Conservation (phyloP, 2,797 vertebrate genomes). For the Catharus ustulatus region DNA sequence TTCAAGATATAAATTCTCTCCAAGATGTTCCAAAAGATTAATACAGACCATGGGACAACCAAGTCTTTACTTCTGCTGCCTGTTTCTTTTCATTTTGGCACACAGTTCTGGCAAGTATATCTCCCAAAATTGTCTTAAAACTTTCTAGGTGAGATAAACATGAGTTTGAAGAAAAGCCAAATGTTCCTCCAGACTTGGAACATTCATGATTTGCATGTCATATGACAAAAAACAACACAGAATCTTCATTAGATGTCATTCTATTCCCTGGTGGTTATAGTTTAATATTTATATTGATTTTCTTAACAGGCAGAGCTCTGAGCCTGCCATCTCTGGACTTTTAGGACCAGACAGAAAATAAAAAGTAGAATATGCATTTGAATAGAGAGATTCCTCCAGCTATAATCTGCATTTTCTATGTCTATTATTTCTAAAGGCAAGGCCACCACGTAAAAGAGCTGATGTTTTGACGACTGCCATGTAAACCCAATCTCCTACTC, state of each 20-base stretch:
- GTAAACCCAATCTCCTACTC: neutral
- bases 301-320: neutral
- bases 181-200: neutral
- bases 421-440: neutral
- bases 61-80: neutral
- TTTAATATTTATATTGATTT: neutral
- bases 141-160: neutral
- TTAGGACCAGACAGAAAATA: neutral
- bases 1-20: neutral
- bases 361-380: neutral
- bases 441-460: neutral
- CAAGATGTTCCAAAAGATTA: neutral
- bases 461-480: neutral
- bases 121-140: neutral
- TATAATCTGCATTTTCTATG: neutral
- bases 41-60: neutral
- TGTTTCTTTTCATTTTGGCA: neutral
- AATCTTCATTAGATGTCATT: neutral
- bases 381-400: neutral
- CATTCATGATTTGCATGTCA: neutral
- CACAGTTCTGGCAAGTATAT: neutral
- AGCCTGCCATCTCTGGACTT: neutral
- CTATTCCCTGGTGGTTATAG: neutral
- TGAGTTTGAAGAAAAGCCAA: neutral
- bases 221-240: neutral